phyloP scores from a whole-genome alignment of 1,140 invertebrate genomes.

The Armadillidium nasatum region DNA sequence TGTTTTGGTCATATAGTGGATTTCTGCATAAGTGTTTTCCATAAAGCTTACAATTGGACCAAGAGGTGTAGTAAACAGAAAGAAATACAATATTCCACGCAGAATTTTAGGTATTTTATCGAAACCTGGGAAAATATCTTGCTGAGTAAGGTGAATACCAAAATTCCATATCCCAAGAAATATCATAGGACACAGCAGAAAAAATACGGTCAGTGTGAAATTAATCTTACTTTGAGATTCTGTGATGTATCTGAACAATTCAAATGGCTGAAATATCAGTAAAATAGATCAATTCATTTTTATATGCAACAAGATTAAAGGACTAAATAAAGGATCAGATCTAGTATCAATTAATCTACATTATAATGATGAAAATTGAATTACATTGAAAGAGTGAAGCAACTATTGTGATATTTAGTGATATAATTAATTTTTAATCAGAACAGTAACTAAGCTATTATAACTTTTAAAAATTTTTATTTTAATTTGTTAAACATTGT shows the following conservation, averaged over 20 bases:
- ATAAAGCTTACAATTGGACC: neutral
- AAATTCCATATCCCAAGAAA: neutral
- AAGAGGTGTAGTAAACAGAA: neutral
- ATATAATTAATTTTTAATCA: no score
- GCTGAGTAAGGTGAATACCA: neutral
- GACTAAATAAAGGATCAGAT: neutral
- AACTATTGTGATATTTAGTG: no score
- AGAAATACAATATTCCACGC: neutral
- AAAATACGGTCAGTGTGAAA: neutral
- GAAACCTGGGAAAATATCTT: neutral
- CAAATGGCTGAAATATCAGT: neutral
- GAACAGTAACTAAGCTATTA: no score
- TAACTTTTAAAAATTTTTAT: no score
- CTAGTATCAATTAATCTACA: no score
- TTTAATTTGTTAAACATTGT: no score
- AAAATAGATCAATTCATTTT: no score
- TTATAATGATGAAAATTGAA: no score
- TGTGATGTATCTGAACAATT: slow-evolving; percentile 20
- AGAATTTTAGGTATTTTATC: neutral
- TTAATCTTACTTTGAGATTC: slow-evolving; percentile 21
- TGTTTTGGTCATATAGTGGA: neutral
- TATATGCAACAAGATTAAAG: neutral
- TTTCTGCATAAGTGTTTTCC: neutral
- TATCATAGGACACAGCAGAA: neutral
- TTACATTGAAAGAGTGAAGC: no score